These are phyloP conservation scores for Musca vetustissima DNA, from an alignment of 1,140 invertebrate genomes.

Conservation along the genomic window DNA sequence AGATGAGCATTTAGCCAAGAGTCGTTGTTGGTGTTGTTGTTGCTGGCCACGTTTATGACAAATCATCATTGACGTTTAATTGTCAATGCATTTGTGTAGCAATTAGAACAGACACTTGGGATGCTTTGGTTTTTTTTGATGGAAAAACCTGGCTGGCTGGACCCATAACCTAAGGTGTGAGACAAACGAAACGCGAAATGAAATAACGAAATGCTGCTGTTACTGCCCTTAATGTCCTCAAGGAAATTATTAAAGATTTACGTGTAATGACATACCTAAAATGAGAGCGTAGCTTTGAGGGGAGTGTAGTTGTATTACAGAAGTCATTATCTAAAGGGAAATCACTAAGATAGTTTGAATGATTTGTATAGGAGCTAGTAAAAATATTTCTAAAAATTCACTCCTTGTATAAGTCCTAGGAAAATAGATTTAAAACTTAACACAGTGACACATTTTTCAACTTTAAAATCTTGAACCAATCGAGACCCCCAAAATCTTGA, in stretches of 20 bases:
- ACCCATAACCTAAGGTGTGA: neutral
- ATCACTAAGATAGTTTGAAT: too few species aligned
- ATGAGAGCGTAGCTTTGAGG: too few species aligned
- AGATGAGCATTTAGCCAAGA: neutral
- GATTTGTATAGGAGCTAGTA: too few species aligned
- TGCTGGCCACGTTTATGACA: constrained; percentile 5
- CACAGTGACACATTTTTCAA: too few species aligned
- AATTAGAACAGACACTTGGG: constrained; percentile 21
- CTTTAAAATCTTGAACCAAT: too few species aligned
- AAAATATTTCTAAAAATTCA: too few species aligned
- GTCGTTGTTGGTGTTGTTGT: neutral
- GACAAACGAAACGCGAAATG: neutral
- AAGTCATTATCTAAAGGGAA: too few species aligned
- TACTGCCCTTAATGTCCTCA: constrained; percentile 22
- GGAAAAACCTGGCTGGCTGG: too few species aligned
- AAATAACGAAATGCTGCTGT: constrained; percentile 17
- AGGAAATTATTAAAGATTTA: constrained; percentile 21
- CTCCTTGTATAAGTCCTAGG: too few species aligned
- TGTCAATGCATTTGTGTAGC: constrained; percentile 21
- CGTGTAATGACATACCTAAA: neutral
- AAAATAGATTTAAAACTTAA: too few species aligned
- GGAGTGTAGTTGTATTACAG: too few species aligned
- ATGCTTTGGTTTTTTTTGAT: neutral
- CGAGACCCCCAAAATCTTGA: too few species aligned
- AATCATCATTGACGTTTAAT: constrained; percentile 20